Evolutionary conservation across 2,797 vertebrate genomes (phyloP), one percentile per base, ranked within the genome.

Genomic region (Echeneis naucrates): DNA sequence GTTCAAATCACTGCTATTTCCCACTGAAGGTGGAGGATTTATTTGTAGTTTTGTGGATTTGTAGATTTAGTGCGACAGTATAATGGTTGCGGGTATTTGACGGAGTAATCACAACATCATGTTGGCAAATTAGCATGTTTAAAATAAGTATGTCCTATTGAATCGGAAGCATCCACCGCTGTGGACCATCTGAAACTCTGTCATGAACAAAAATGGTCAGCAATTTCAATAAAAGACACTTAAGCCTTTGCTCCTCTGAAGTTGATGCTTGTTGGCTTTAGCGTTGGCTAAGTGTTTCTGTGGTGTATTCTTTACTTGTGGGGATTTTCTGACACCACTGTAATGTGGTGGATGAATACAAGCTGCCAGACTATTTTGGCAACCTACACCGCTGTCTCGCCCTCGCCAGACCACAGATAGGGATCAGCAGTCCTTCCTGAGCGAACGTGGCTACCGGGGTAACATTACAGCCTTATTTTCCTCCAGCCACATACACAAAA

Each of bases 311-410:
- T 72, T 71, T 69, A 64, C 72, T 86, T 62, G 72, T 70, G 71
- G 78, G 80, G 76, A 81, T 85, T 88, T 89, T 90, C 80, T 84
- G 81, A 87, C 71, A 77, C 74, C 69, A 14, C 78, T 84, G 80
- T 91, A 87, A 90, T 84, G 81, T 76, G 71, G 76, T 88, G 87
- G 87, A 88, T 84, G 81, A 88, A 88, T 84, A 75, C 77, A 88
- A 86, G 86, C 83, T 88, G 85, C 88, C 87, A 90, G 89, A 91
- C 88, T 92, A 90, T 92, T 92, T 92, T 91, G 91, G 90, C 91
- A 90, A 85, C 81, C 79, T 56, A 77, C 88, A 77, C 84, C 66
- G 51, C 82, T 85, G 90, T 91, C 89, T 89, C 81, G 66, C 87
- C 78, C 83, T 86, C 82, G 40, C 78, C 83, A 71, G 73, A 91